Conservation (phyloP, 2,797 vertebrate species). For the Potorous gilbertii region DNA sequence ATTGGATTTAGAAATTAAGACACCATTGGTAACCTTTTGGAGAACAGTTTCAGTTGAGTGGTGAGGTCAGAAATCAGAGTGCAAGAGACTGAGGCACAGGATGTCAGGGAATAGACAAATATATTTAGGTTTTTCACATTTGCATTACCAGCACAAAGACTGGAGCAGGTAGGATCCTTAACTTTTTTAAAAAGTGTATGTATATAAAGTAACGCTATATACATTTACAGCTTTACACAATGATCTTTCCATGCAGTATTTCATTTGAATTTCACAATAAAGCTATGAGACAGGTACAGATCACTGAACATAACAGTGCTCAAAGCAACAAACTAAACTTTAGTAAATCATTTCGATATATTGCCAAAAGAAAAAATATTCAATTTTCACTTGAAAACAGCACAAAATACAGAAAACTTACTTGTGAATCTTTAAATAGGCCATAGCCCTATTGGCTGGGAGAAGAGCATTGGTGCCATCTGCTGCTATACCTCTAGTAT, state of each 20-base stretch:
- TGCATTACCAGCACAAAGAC: neutral
- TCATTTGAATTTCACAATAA: neutral
- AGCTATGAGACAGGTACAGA: too few relatives aligned
- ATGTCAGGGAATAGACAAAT: neutral
- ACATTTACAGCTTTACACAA: neutral
- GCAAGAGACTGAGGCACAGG: neutral
- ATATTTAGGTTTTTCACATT: neutral
- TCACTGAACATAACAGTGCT: neutral
- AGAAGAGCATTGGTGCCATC: constrained; percentile 93
- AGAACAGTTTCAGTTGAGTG: neutral
- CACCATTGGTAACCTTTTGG: neutral
- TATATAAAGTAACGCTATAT: neutral
- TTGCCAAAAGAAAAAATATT: neutral
- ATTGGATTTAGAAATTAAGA: neutral
- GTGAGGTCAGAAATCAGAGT: neutral
- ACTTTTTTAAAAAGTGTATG: neutral
- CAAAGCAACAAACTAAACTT: neutral
- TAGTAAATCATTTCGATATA: neutral
- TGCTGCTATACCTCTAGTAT: constrained; percentile 92
- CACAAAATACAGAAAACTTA: constrained; percentile 78
- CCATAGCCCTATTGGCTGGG: constrained; percentile 98
- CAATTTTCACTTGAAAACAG: neutral
- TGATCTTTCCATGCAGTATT: neutral
- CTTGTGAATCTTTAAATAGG: constrained; percentile 94
- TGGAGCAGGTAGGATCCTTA: neutral